A percentile compares a stretch with the other conserved stretches of the same genome.
Evolutionary conservation across 2,888 invertebrate genomes (phyloP).

Genomic region (Pyrrhosoma nymphula): DNA sequence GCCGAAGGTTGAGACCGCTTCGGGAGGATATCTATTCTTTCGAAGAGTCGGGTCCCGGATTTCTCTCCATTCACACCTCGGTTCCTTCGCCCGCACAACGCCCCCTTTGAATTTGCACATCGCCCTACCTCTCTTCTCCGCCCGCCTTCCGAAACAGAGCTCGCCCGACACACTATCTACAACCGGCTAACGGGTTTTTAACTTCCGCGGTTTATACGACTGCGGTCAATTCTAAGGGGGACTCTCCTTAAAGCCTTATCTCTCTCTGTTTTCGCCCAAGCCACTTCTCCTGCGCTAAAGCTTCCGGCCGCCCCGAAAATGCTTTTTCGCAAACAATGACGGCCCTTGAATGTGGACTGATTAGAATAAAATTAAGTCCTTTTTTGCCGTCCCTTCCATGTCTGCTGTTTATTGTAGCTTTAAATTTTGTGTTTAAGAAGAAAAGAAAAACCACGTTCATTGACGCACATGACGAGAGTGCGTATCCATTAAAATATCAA

Average conservation of each 20-base stretch:
- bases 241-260: background rate
- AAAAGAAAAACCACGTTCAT: background rate
- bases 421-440: too few species aligned
- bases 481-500: too few species aligned
- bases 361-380: background rate
- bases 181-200: background rate
- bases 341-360: background rate
- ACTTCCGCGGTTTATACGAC: background rate
- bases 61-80: background rate
- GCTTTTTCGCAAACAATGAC: background rate
- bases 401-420: background rate
- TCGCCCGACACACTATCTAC: background rate
- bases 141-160: background rate
- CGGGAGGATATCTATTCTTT: background rate
- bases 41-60: background rate
- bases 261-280: background rate
- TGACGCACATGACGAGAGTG: background rate
- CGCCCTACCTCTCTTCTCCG: background rate
- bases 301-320: background rate
- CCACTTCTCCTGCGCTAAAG: background rate
- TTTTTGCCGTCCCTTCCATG: background rate
- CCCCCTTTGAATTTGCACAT: background rate
- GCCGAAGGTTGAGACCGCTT: background rate
- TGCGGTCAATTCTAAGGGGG: background rate
- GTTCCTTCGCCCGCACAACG: background rate